Evolutionary conservation across 1,140 invertebrate genomes (phyloP), one percentile per base, ranked within the genome.

Genomic region (Drosophila athabasca): DNA sequence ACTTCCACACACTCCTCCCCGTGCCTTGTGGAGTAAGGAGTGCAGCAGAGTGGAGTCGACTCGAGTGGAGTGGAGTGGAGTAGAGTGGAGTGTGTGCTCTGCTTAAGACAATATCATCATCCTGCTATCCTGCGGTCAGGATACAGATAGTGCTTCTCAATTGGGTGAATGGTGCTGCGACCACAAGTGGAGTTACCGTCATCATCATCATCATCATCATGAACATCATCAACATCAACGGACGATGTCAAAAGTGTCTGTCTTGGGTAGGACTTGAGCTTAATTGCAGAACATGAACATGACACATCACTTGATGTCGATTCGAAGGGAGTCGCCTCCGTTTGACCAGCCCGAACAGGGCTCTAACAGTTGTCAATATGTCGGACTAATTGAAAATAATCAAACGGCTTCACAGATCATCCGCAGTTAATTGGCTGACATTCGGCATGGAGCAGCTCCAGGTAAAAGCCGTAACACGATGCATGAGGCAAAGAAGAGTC

Each of bases 211-310:
- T 15, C 51, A 13, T 2, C 65, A 46, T 31, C 48, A 26, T 0
- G 45, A 5, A 29, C 53, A 41, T 24, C 54, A 19, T 62, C 55
- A 9, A 49, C 65, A 35, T 74, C 62, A 8, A 59, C 69, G 50
- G 29, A 46, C 57, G 44, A 43, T 76, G 66, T 77, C 70, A 13
- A 39, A 75, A 55, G 22, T 44, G 64, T 39, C 39, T 64, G 65
- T 26, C 70, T 60, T 29, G 51, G 66, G 17, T 75, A 54, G 52
- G 68, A 50, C 31, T 64, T 19, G 39, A 44, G 62, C 79, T 73
- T 82, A 82, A 82, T 82, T 82, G 61, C 79, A 66, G 78, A 62
- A 81, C 72, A 67, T 62, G 73, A 52, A 53, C 39, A 48, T 35
- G 57, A 35, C 44, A 54, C 49, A 39, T 49, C 31, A 26, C 41